Evolutionary conservation across 1,140 invertebrate genomes (phyloP), one percentile per base, ranked within the genome.

Genomic region (Augochlora pura): DNA sequence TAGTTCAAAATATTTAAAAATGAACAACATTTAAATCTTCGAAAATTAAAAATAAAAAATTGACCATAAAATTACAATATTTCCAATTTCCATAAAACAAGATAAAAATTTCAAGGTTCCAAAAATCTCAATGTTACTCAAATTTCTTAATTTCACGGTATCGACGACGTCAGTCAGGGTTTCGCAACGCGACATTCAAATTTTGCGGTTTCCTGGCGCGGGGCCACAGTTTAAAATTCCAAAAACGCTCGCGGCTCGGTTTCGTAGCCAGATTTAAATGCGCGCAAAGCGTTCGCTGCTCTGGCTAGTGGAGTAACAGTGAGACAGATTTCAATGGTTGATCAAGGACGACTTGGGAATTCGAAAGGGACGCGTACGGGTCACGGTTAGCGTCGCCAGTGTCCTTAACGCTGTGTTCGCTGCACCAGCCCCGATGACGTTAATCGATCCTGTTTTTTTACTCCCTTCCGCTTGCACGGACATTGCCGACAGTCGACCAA

Each of bases 291-390:
- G 7, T 12, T 32, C 32, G 32, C 14, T 57, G 38, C 27, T 52
- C n/a, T n/a, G n/a, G 32, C 16, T 14, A 38, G 67, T 16, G 39
- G 42, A 74, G 38, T 78, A 71, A 82, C 52, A 81, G 64, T 59
- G 46, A 77, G 64, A 60, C 68, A 38, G 62, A 69, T 70, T 62
- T 57, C 64, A 72, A 57, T 73, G 65, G 67, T n/a, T 64, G n/a
- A 46, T 46, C 83, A 84, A 84, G 81, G 81, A 83, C 81, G 27
- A 38, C 49, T 59, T 46, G 46, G 12, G 62, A 80, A 83, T 80
- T 85, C 64, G 81, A 85, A 85, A 83, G 81, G 83, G 76, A 82
- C 59, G 67, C 12, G 59, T 73, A n/a, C 38, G 49, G 77, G 76
- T 84, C 82, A 84, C 83, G 83, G 77, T 83, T 76, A 76, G 62